Conservation (phyloP, 2,797 vertebrate genomes). For the Hyperoplus lanceolatus region DNA sequence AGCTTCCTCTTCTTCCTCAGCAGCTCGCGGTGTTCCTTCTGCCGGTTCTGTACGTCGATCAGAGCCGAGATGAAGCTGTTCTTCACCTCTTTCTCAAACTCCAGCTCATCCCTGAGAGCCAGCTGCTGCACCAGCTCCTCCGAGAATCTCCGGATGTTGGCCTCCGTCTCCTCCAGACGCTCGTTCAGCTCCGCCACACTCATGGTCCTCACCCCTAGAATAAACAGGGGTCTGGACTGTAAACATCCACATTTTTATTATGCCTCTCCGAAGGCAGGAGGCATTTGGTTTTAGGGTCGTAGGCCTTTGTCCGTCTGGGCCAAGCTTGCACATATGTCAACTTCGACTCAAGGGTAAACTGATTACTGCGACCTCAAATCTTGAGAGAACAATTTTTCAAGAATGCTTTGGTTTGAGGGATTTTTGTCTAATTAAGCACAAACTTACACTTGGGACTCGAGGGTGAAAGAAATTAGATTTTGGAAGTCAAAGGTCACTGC, state of each 20-base stretch:
- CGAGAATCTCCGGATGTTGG: constrained; percentile 90
- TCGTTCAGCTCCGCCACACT: constrained; percentile 89
- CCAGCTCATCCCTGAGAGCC: constrained; percentile 96
- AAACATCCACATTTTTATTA: constrained; percentile 8
- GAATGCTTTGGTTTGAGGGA: too few species aligned
- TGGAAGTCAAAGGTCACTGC: too few species aligned
- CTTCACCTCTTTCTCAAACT: constrained; percentile 99
- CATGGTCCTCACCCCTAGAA: constrained; percentile 85
- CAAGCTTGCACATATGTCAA: too few species aligned
- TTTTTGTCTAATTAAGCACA: too few species aligned
- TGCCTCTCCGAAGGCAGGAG: too few species aligned
- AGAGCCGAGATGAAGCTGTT: constrained; percentile 98
- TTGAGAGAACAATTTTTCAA: too few species aligned
- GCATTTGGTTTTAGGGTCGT: too few species aligned
- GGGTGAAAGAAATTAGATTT: too few species aligned
- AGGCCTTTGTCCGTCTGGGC: too few species aligned
- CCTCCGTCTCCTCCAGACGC: constrained; percentile 91
- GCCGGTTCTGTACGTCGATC: constrained; percentile 96
- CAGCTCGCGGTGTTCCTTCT: constrained; percentile 93
- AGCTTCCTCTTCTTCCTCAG: constrained; percentile 93
- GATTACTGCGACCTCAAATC: too few species aligned
- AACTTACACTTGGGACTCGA: too few species aligned
- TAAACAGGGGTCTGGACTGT: constrained; percentile 51
- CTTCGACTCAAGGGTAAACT: too few species aligned
- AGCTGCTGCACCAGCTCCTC: constrained; percentile 95